Percentiles rank a stretch among this genome's conserved stretches.
Conservation (phyloP, 2,888 invertebrate genomes). For the Ophion obscuratus region DNA sequence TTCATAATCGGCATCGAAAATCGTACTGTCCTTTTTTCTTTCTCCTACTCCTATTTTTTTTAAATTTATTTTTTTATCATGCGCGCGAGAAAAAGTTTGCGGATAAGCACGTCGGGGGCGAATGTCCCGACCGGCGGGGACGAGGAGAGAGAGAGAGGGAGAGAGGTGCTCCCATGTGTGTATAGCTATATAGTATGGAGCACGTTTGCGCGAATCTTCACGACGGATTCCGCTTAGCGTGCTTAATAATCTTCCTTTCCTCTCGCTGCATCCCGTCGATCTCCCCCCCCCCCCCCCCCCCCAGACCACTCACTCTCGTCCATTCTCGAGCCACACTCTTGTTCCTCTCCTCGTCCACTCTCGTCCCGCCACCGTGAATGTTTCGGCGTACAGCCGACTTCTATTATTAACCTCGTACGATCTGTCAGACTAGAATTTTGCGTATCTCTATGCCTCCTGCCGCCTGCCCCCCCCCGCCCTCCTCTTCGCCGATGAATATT, state of each 20-base stretch:
- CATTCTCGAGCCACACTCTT: constrained; percentile 17
- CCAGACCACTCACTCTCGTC: background rate
- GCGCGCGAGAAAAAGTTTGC: constrained; percentile 52
- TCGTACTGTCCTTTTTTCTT: background rate
- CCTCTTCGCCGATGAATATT: background rate
- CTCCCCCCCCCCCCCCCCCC: background rate
- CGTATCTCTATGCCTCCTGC: constrained; percentile 16
- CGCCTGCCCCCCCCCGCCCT: background rate
- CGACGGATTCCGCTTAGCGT: background rate
- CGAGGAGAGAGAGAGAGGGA: background rate
- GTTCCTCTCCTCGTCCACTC: background rate
- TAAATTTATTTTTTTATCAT: background rate
- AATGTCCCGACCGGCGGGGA: background rate
- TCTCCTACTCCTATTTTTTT: background rate
- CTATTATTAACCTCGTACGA: constrained; percentile 63
- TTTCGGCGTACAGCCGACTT: constrained; percentile 12
- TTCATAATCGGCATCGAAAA: background rate
- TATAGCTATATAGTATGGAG: no score
- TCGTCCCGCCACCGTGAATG: background rate
- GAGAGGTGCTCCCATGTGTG: background rate
- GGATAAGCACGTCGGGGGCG: constrained; percentile 18
- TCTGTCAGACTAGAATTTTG: constrained; percentile 60
- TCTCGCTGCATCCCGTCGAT: background rate
- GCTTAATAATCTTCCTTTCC: background rate
- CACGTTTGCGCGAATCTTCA: background rate